phyloP scores from a whole-genome alignment of 2,113 vertebrate genomes.

The Myiopsitta monachus region DNA sequence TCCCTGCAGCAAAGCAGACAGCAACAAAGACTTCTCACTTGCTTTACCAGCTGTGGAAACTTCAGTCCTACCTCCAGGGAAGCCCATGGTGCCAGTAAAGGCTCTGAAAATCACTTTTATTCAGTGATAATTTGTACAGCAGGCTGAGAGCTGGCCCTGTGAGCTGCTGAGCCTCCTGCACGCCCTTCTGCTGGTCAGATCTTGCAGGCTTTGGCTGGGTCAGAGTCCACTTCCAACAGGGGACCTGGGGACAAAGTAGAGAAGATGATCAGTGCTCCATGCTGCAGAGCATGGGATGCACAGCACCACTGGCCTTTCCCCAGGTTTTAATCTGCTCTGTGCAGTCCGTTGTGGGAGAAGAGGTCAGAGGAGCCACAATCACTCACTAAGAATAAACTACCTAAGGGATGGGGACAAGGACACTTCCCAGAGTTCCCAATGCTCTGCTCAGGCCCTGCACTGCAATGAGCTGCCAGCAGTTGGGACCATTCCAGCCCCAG shows the following conservation, averaged over 20 bases:
- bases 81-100: not conserved
- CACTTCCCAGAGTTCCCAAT: not conserved
- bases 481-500: not conserved
- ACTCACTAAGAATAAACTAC: not conserved
- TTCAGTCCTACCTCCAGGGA: conserved; percentile 12
- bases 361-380: not conserved
- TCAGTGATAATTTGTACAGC: not conserved
- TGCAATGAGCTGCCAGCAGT: not conserved
- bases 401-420: not conserved
- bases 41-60: not conserved
- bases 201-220: not conserved
- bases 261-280: not conserved
- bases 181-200: not conserved
- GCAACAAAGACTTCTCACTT: not conserved
- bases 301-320: not conserved
- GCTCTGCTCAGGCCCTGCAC: rapidly evolving
- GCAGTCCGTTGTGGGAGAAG: not conserved
- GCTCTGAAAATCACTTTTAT: not conserved
- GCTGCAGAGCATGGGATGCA: not conserved
- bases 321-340: not conserved
- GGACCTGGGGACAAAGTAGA: not conserved
- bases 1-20: not conserved
- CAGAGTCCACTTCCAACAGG: not conserved
- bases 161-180: not conserved
- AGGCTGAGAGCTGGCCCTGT: not conserved